These are phyloP conservation scores for Vollenhovia emeryi DNA, from an alignment of 1,140 invertebrate species.

Conservation along the genomic window DNA sequence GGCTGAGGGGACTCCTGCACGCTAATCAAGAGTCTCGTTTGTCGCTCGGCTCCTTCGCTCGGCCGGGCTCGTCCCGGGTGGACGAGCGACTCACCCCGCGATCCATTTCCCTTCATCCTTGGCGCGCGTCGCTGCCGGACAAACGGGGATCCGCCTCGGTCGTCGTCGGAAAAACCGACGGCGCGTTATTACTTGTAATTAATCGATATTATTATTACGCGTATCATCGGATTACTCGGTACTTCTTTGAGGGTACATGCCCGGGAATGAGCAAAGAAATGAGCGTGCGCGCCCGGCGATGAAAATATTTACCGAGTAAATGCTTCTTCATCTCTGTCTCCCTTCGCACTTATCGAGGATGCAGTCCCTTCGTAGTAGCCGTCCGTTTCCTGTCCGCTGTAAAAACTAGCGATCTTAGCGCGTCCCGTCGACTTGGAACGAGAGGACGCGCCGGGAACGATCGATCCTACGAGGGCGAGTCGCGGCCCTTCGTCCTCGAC, in stretches of 20 bases:
- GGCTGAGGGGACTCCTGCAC: not conserved
- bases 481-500: slow-evolving; percentile 31
- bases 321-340: slow-evolving; percentile 17
- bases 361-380: slow-evolving; percentile 24
- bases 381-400: slow-evolving; percentile 27
- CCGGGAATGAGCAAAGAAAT: slow-evolving; percentile 58
- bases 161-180: slow-evolving; percentile 1
- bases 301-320: slow-evolving; percentile 68
- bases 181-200: slow-evolving; percentile 40
- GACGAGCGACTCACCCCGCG: slow-evolving; percentile 12
- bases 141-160: not conserved
- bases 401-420: slow-evolving; percentile 56
- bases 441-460: not conserved
- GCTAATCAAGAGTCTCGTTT: slow-evolving; percentile 1
- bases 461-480: not conserved
- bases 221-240: slow-evolving; percentile 44
- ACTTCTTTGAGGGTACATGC: slow-evolving; percentile 46
- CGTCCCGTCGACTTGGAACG: slow-evolving; percentile 57
- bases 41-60: not conserved
- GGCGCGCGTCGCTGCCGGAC: not conserved
- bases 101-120: slow-evolving; percentile 37
- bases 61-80: not conserved
- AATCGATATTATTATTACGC: slow-evolving; percentile 55
- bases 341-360: slow-evolving; percentile 40
- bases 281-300: slow-evolving; percentile 36